phyloP scores from a whole-genome alignment of 2,113 vertebrate species.

The Myanophis thanlyinensis region DNA sequence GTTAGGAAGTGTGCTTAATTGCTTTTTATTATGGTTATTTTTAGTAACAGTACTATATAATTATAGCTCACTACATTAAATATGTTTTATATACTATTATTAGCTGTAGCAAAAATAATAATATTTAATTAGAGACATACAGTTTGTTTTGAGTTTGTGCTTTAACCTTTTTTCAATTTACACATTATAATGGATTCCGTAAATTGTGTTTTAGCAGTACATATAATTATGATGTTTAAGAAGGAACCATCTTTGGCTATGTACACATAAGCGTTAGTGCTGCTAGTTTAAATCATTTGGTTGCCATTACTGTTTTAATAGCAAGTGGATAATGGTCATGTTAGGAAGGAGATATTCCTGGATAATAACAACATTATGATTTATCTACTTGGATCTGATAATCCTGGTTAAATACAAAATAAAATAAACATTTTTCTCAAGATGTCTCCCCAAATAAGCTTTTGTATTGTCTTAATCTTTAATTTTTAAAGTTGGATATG shows the following conservation, averaged over 20 bases:
- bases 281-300: neutral
- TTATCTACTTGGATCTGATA: neutral
- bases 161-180: neutral
- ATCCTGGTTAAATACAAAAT: neutral
- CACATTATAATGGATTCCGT: neutral
- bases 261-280: neutral
- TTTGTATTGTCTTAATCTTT: neutral
- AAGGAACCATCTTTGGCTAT: neutral
- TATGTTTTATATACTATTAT: slow-evolving; percentile 24
- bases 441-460: neutral
- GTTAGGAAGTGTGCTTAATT: neutral
- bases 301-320: neutral
- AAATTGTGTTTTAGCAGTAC: slow-evolving; percentile 12
- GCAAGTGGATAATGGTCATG: neutral
- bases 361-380: neutral
- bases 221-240: neutral
- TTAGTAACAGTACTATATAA: neutral
- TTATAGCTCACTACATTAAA: neutral
- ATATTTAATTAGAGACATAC: slow-evolving; percentile 14
- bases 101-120: slow-evolving; percentile 20
- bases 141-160: slow-evolving; percentile 3
- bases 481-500: neutral
- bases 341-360: neutral
- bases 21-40: neutral
- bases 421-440: neutral